Percentiles rank a stretch among this genome's conserved stretches.
Evolutionary conservation across 2,113 vertebrate genomes (phyloP).

Genomic region (Oxyruncus cristatus): DNA sequence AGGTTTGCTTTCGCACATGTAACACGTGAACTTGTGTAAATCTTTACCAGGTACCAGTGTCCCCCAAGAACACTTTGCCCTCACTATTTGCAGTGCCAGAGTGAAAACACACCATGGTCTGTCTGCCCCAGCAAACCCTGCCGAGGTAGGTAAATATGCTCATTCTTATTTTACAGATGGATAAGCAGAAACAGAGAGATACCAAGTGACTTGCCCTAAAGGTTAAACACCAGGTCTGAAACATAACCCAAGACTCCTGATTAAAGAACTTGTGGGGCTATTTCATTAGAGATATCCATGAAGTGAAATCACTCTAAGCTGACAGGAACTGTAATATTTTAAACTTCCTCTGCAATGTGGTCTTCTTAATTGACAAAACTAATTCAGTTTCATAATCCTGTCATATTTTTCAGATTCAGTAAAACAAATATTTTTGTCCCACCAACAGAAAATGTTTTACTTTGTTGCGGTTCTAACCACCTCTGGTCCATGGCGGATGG

Average conservation of each 20-base stretch:
- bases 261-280: not conserved
- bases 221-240: slow-evolving; percentile 49
- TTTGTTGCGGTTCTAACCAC: not conserved
- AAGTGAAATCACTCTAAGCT: not conserved
- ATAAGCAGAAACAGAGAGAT: slow-evolving; percentile 54
- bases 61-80: slow-evolving; percentile 26
- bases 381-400: not conserved
- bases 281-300: slow-evolving; percentile 19
- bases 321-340: not conserved
- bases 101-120: not conserved
- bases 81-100: not conserved
- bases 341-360: not conserved
- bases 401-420: not conserved
- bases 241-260: not conserved
- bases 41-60: not conserved
- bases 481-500: not conserved
- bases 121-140: not conserved
- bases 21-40: not conserved
- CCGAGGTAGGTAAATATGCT: slow-evolving; percentile 44
- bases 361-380: not conserved
- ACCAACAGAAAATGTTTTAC: not conserved
- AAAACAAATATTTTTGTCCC: not conserved
- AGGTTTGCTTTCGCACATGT: not conserved
- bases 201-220: slow-evolving; percentile 44
- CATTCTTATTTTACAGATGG: slow-evolving; percentile 57